Evolutionary conservation across 2,113 vertebrate genomes (phyloP), one percentile per base, ranked within the genome.

Genomic region (Tapirus terrestris): DNA sequence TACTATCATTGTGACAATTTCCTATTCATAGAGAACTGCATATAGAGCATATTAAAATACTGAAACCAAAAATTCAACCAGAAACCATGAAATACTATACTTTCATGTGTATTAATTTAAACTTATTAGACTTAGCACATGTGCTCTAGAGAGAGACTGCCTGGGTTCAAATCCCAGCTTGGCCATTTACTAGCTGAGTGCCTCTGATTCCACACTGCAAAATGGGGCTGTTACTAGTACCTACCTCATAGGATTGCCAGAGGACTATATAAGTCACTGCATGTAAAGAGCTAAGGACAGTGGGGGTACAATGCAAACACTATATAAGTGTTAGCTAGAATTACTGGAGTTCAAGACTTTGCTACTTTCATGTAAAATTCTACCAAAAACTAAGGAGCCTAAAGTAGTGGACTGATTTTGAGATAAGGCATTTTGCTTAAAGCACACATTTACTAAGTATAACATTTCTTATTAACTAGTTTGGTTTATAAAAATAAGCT

Each of bases 1-100:
- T 83, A 77, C 36, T 86, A 84, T 17, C 33, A 79, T 8, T 61
- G 43, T 29, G 48, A 84, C 27, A 96, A 93, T 91, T 58, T 96
- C 83, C 77, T 88, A 9, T 84, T 85, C 33, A 70, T 9, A 92
- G 9, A 95, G 25, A 97, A 96, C 14, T 93, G 2, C 10, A 72
- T 67, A 76, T 18, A 56, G 18, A 84, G 36, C 36, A 51, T 63
- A 91, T 63, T 61, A 94, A 93, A 92, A 94, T 73, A 84, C 6
- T 63, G 43, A 96, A 93, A 91, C 61, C 51, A 80, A 96, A 96
- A 95, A 90, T 72, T 89, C 79, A 75, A 93, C 79, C 61, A 89
- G 39, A 84, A 96, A 92, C 53, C n/a, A 90, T 6, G 33, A 87
- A 89, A 82, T 82, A 83, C 29, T 53, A 36, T 25, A 79, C 18